A percentile compares a stretch with the other conserved stretches of the same genome.
Conservation (phyloP, 2,113 vertebrate species). For the Callipepla californica region DNA sequence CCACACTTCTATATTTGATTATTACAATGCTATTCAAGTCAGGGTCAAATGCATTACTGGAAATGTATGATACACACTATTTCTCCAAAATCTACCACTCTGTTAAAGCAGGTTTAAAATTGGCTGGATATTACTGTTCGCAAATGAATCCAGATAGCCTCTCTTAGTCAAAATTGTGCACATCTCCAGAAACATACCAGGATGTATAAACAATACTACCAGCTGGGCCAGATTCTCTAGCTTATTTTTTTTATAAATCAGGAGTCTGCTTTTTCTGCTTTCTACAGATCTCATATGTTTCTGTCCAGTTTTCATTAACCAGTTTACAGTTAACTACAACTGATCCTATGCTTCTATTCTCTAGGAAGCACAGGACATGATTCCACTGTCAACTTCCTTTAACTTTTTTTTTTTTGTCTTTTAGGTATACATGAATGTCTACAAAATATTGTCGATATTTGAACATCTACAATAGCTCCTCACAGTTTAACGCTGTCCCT, state of each 20-base stretch:
- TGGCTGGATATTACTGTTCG: neutral
- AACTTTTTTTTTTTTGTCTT: neutral
- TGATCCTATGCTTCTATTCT: neutral
- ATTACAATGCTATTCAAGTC: neutral
- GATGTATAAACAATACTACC: neutral
- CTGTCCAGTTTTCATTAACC: neutral
- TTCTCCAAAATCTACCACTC: neutral
- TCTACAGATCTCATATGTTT: neutral
- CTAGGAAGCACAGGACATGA: neutral
- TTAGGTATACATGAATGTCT: neutral
- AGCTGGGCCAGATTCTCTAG: neutral
- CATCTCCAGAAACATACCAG: neutral
- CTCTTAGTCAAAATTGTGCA: neutral
- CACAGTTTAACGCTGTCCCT: neutral
- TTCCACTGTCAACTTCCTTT: neutral
- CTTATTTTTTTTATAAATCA: too few species aligned
- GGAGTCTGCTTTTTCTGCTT: too few species aligned
- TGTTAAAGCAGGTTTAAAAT: neutral
- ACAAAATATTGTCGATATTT: too few species aligned
- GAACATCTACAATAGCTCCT: too few species aligned
- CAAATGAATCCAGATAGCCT: neutral
- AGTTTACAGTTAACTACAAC: neutral
- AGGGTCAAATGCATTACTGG: neutral
- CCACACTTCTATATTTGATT: neutral
- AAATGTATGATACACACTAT: rapidly evolving